Evolutionary conservation across 2,888 invertebrate genomes (phyloP).

Genomic region (Lasioglossum figueresi): DNA sequence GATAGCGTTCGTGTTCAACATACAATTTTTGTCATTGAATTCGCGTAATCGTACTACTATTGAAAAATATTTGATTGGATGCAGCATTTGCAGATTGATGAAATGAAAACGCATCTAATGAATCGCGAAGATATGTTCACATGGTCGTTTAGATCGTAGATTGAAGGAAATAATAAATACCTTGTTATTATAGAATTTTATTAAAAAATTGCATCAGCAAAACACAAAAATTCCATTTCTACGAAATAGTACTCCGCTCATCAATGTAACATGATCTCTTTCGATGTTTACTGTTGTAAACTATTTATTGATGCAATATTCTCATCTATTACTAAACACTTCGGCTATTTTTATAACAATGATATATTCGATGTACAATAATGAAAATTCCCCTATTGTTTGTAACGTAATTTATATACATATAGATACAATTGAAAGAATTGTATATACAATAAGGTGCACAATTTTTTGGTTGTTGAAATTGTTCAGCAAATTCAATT

Average conservation of each 20-base stretch:
- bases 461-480: not conserved
- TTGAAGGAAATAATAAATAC: not conserved
- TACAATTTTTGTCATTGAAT: not conserved
- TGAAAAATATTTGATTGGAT: not conserved
- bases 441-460: not conserved
- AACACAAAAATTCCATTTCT: not conserved
- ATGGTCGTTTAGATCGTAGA: too few species aligned
- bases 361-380: too few species aligned
- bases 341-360: not conserved
- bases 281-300: not conserved
- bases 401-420: not conserved
- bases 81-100: not conserved
- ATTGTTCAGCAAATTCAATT: not conserved
- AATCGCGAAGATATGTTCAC: not conserved
- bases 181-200: not conserved
- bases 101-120: not conserved
- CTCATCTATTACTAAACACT: not conserved
- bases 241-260: too few species aligned
- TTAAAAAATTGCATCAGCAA: not conserved
- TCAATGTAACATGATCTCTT: not conserved
- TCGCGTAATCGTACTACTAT: not conserved
- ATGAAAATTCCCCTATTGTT: not conserved
- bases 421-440: not conserved
- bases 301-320: not conserved
- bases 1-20: not conserved